phyloP scores from a whole-genome alignment of 37 sponge, comb jelly and placozoan species.

The Eunapius fragilis region DNA sequence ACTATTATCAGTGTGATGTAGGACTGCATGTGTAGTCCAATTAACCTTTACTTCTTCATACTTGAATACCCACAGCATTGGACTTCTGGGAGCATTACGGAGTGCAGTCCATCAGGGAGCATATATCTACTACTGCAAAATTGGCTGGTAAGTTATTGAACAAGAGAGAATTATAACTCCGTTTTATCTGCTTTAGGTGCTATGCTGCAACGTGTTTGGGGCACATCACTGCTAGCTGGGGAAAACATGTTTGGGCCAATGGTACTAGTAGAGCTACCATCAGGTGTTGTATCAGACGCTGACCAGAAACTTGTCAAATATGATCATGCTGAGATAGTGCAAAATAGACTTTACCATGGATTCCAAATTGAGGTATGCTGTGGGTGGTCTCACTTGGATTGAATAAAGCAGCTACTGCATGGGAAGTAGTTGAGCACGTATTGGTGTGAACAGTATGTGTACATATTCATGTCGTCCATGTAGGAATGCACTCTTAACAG shows the following conservation, averaged over 20 bases:
- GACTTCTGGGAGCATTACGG: constrained; percentile 81
- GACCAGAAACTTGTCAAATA: constrained; percentile 1
- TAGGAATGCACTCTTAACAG: no score
- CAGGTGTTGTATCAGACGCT: constrained; percentile 13
- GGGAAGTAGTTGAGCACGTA: not conserved
- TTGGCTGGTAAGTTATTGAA: constrained; percentile 58
- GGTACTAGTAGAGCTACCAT: constrained; percentile 68
- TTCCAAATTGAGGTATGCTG: constrained; percentile 72
- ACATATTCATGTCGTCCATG: no score
- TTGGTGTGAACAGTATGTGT: no score
- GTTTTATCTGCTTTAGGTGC: constrained; percentile 9
- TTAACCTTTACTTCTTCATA: no score
- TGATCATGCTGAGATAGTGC: constrained; percentile 51
- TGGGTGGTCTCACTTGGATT: not conserved
- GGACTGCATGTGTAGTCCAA: no score
- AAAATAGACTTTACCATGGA: constrained; percentile 61
- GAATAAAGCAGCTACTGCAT: not conserved
- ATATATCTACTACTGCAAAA: constrained; percentile 46
- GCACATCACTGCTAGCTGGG: constrained; percentile 58
- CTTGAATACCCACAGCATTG: constrained; percentile 34
- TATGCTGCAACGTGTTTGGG: constrained; percentile 50
- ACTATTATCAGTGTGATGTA: no score
- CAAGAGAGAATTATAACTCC: not conserved
- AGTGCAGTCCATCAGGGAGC: constrained; percentile 51
- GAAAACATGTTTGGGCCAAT: constrained; percentile 57